Conservation (phyloP, 2,888 invertebrate genomes). For the Embidobia sp. region DNA sequence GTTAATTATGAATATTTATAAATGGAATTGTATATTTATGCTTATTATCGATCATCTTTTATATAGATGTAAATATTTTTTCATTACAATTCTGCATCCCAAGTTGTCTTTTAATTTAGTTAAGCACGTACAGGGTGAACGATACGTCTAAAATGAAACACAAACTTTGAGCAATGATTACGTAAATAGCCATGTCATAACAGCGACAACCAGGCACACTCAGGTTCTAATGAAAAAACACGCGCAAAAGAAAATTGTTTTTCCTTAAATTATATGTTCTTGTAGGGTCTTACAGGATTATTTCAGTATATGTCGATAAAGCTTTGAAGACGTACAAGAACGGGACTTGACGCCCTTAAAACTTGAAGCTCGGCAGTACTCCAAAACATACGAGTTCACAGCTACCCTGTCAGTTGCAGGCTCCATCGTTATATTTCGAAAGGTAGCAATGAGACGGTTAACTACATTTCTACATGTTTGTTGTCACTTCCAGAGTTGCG, state of each 20-base stretch:
- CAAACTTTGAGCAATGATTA: too few relatives aligned
- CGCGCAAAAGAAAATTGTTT: conserved; percentile 46
- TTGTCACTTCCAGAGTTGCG: conserved; percentile 76
- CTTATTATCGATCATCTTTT: too few relatives aligned
- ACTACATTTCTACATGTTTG: conserved; percentile 79
- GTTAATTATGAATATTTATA: too few relatives aligned
- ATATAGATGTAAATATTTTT: too few relatives aligned
- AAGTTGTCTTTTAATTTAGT: too few relatives aligned
- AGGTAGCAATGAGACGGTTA: conserved; percentile 80
- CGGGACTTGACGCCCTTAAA: conserved; percentile 58
- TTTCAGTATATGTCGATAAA: conserved; percentile 57
- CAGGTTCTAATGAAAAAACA: conserved; percentile 18
- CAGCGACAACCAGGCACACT: conserved; percentile 15
- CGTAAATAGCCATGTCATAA: conserved; percentile 20
- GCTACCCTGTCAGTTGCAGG: conserved; percentile 75
- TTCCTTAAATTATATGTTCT: conserved; percentile 46
- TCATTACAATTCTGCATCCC: too few relatives aligned
- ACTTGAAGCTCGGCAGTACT: conserved; percentile 60
- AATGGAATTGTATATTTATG: too few relatives aligned
- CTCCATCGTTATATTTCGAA: conserved; percentile 79
- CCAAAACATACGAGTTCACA: conserved; percentile 64
- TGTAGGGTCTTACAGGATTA: conserved; percentile 46
- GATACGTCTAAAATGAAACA: too few relatives aligned
- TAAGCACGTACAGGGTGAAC: too few relatives aligned
- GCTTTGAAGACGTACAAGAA: conserved; percentile 56